Evolutionary conservation across 2,888 invertebrate species (phyloP), one percentile per base, ranked within the genome.

Genomic region (Cataglyphis rosenhaueri): DNA sequence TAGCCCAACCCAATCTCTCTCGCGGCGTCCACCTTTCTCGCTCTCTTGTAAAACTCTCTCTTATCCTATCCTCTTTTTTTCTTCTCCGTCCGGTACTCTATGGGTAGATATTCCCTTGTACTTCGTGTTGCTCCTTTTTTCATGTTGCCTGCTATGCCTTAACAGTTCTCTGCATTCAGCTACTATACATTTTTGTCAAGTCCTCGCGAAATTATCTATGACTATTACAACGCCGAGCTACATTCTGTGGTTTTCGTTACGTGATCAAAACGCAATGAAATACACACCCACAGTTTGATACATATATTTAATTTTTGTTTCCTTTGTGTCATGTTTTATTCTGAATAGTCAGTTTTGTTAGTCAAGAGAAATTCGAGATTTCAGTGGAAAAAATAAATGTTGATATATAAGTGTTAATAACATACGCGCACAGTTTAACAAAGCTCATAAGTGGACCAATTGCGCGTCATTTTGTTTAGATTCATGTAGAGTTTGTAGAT

Each of bases 1-100:
- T 86, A 84, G 84, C 70, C 82, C 84, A 70, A 86, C 70, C 82
- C 84, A 70, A 86, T 86, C 85, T 86, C 83, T 76, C 73, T 75
- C 64, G 70, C 70, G 59, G 57, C 55, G 59, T 35, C 62, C 29
- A 59, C 68, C 57, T 73, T 52, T 35, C 35, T 59, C 61, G 52
- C 38, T 74, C 74, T 74, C 81, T 74, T 68, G 59, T 59, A 64
- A 62, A 32, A 44, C 55, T 59, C 57, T 62, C 57, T 52, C 52
- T 62, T 38, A 62, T n/a, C 25, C 59, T 35, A 25, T 59, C 38
- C 41, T 59, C 41, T n/a, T 61, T 29, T 48, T 55, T 62, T 81
- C 52, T 70, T 65, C 48, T 59, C 32, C 64, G 5, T n/a, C 64
- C 62, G 65, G 79, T 66, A 38, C 78, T 65, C 59, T 78, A 29